phyloP scores from a whole-genome alignment of 2,888 invertebrate species.

The Zaprionus bogoriensis region DNA sequence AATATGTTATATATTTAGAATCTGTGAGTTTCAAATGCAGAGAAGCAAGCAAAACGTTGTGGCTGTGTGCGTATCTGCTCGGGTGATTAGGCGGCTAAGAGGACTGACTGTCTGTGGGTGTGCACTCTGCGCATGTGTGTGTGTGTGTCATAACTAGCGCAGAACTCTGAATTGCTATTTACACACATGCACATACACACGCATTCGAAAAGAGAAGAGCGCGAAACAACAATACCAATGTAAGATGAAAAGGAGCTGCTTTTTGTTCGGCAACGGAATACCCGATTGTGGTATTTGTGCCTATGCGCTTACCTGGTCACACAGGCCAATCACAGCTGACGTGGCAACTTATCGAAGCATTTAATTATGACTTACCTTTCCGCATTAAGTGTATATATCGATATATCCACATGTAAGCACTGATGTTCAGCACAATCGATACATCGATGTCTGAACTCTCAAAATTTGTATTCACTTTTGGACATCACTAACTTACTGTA shows the following conservation, averaged over 20 bases:
- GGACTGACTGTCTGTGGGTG: not conserved
- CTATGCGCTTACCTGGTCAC: conserved; percentile 14
- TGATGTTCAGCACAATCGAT: conserved; percentile 25
- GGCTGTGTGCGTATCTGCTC: conserved; percentile 1
- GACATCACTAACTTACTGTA: conserved; percentile 41
- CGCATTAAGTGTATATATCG: conserved; percentile 18
- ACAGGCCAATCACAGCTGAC: conserved; percentile 13
- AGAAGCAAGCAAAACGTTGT: conserved; percentile 19
- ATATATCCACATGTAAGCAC: conserved; percentile 3
- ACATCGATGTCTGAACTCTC: conserved; percentile 31
- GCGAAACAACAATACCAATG: not conserved
- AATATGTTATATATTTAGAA: conserved; percentile 57
- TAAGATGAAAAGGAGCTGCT: not conserved
- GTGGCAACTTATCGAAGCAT: conserved; percentile 2
- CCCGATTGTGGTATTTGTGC: not conserved
- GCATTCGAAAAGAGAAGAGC: not conserved
- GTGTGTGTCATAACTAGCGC: conserved; percentile 20
- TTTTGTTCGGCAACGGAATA: not conserved
- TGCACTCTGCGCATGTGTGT: not conserved
- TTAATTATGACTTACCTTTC: conserved; percentile 3
- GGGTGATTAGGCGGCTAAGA: conserved; percentile 18
- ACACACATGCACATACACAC: not conserved
- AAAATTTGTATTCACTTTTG: conserved; percentile 24
- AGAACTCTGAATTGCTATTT: conserved; percentile 16
- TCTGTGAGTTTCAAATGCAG: conserved; percentile 20